Percentiles rank a stretch among this genome's conserved stretches.
Evolutionary conservation across 2,113 vertebrate species (phyloP).

Genomic region (Microtus oregoni): DNA sequence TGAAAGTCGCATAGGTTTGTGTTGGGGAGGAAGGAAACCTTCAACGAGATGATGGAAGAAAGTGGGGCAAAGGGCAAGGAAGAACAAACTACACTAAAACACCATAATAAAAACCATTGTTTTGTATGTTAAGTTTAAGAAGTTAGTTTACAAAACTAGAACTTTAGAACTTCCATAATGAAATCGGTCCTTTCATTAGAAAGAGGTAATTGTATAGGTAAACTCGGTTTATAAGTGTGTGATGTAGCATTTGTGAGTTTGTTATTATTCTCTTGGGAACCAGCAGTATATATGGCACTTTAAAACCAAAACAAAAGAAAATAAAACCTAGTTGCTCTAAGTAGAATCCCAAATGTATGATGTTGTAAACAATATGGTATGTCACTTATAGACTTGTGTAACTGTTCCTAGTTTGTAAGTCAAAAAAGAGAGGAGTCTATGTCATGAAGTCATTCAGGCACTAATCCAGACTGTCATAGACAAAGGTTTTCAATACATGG

Average conservation of each 20-base stretch:
- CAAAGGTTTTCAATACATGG: background rate
- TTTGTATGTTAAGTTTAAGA: background rate
- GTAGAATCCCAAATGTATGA: background rate
- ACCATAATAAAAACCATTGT: background rate
- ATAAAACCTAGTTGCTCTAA: background rate
- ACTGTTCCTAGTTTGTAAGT: background rate
- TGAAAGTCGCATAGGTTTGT: background rate
- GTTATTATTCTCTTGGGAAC: background rate
- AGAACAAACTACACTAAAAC: background rate
- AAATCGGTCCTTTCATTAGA: background rate
- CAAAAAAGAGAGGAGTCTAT: background rate
- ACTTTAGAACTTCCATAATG: background rate
- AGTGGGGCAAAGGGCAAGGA: background rate
- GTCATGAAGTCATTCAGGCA: background rate
- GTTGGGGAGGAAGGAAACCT: background rate
- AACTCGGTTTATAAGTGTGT: background rate
- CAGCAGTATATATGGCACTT: too few species aligned
- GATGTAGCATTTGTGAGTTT: background rate
- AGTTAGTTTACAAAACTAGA: background rate
- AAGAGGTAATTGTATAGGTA: background rate
- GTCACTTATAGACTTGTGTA: background rate
- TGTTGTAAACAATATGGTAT: background rate
- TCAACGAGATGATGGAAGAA: background rate
- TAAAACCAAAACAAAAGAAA: background rate
- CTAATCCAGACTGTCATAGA: background rate